These are phyloP conservation scores for Mycalesis mineus DNA, from an alignment of 2,888 invertebrate genomes.

Conservation along the genomic window DNA sequence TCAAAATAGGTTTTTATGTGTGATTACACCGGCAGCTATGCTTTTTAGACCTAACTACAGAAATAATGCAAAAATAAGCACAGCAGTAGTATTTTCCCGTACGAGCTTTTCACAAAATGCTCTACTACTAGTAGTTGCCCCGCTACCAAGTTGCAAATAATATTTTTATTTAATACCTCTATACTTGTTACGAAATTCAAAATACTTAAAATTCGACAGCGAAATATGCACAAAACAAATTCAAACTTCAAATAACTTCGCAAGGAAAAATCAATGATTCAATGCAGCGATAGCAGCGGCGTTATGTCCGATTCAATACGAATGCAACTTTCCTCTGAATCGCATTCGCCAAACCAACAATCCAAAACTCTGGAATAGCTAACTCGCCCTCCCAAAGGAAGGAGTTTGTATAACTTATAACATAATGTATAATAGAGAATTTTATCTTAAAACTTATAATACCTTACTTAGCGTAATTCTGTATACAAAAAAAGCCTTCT, in stretches of 20 bases:
- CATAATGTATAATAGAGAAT: too few relatives aligned
- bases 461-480: too few relatives aligned
- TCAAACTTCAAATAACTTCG: not conserved
- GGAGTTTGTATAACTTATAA: not conserved
- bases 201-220: not conserved
- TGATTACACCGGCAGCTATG: too few relatives aligned
- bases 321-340: slow-evolving; percentile 8
- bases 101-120: too few relatives aligned
- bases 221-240: not conserved
- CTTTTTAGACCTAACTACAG: too few relatives aligned
- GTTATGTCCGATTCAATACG: slow-evolving; percentile 12
- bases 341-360: slow-evolving; percentile 8
- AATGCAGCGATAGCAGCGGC: slow-evolving; percentile 6
- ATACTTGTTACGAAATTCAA: not conserved
- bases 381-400: slow-evolving; percentile 6
- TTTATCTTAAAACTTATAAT: too few relatives aligned
- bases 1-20: too few relatives aligned
- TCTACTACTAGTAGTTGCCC: too few relatives aligned
- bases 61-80: too few relatives aligned
- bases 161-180: not conserved
- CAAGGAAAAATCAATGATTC: slow-evolving; percentile 5
- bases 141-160: too few relatives aligned
- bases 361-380: slow-evolving; percentile 12
- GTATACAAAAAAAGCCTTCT: too few relatives aligned
- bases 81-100: too few relatives aligned